Base-by-base conservation (phyloP, 2,888 invertebrate genomes). In the Nephrotoma guestfalica region DNA sequence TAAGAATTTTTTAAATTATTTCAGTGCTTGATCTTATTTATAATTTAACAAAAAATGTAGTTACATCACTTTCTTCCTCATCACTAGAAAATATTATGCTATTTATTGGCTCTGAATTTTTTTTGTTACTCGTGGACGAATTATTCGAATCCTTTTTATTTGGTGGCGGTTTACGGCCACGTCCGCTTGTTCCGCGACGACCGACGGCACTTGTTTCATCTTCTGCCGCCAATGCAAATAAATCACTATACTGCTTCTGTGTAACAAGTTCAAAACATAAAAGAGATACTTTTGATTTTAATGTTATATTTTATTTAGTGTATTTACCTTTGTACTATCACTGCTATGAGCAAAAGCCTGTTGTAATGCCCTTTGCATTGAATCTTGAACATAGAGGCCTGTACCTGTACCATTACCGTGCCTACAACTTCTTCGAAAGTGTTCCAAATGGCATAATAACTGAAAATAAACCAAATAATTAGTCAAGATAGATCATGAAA, bases 361-460 rank as follows among this genome's bases (percentile, higher is more conserved):
- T 89, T 97, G 96, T 88, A 99, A 92, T 47, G 98, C 97, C 90
- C 96, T 94, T 91, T 98, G 98, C 95, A 99, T 96, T 89, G 95
- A 95, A 90, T 98, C 97, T 91, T 96, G 94, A 88, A 96, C 96
- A 91, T 97, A 97, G 90, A 98, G 94, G 87, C 94, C 95, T 91
- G 95, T 94, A 88, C 95, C 95, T 88, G 95, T 93, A 11, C 92
- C 91, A 86, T 88, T 88, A 6, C 88, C 88, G 88, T 92, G 91
- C 11, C 92, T 90, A 87, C 96, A 96, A 90, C 95, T 94, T 88
- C 95, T 92, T 90, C 98, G 93, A 92, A 98, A 94, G 92, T 96
- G 96, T 91, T 99, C 98, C 90, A 99, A 93, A 92, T 99, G 99
- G 87, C 96, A 95, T 89, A 99, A 93, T 88, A 98, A 96, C 93